A percentile compares a stretch with the other conserved stretches of the same genome.
Evolutionary conservation across 2,113 vertebrate species (phyloP).

Genomic region (Todiramphus saurophagus): DNA sequence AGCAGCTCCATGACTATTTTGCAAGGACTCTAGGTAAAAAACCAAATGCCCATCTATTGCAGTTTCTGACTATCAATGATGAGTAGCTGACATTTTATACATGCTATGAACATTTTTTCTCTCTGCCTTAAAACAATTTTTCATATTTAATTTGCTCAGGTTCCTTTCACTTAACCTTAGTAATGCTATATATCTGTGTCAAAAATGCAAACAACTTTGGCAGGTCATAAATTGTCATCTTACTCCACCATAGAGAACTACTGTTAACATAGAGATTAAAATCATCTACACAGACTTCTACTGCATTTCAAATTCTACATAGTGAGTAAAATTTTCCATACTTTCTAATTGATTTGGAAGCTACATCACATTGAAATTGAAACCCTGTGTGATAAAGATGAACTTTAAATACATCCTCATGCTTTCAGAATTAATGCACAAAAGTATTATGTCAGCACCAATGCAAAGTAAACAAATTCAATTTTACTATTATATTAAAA

Average conservation of each 20-base stretch:
- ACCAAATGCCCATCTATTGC: neutral
- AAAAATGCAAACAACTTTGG: constrained; percentile 22
- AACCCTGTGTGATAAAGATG: neutral
- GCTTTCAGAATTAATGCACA: neutral
- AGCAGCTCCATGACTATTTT: neutral
- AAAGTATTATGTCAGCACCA: neutral
- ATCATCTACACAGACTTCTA: neutral
- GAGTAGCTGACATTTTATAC: neutral
- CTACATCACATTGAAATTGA: neutral
- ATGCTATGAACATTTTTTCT: neutral
- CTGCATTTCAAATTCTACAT: neutral
- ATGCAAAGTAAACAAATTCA: neutral
- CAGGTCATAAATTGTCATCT: neutral
- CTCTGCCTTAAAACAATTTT: neutral
- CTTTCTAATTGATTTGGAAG: neutral
- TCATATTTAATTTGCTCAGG: neutral
- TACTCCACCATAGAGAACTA: neutral
- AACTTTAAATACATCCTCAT: neutral
- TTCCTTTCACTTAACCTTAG: neutral
- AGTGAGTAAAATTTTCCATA: neutral
- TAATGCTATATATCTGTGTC: neutral
- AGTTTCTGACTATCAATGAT: neutral
- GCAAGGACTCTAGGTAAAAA: neutral
- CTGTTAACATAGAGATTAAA: neutral
- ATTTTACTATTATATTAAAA: neutral